Base-by-base conservation (phyloP, 2,888 invertebrate species). In the Cepaea hortensis region DNA sequence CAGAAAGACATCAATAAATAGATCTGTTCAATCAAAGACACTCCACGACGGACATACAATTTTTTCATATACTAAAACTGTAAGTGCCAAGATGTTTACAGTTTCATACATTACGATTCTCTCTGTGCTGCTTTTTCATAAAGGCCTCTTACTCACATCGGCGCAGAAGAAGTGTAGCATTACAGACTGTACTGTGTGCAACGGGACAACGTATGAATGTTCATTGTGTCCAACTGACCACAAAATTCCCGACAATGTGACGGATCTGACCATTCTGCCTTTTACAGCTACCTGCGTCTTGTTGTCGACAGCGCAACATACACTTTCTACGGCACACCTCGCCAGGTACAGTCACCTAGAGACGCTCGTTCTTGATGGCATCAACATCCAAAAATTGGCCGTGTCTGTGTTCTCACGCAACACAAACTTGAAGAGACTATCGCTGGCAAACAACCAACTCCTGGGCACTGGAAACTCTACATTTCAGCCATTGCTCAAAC, bases 381-480 rank as follows among this genome's bases (percentile, higher is more conserved):
- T 62, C 62, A 62, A 35, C 20, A 15, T 83, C 35, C 23, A 9
- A n/a, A 23, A 5, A 20, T 75, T 83, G 11, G 4, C 23, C 1
- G 9, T 0, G 3, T 13, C 50, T n/a, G 23, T 46, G 18, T 83
- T 83, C 50, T 3, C 3, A 13, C 46, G 48, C n/a, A 70, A 46
- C 50, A 18, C 50, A 20, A 85, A 79, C 9, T 50, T 85, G n/a
- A 85, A 72, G n/a, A n/a, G 61, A 68, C 13, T 85, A 18, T 79
- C 85, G 3, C 5, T 85, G 70, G 85, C 85, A 3, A 35, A 80
- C 35, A 80, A 80, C 46, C 15, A 5, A 11, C 65, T 83, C 50
- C 50, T n/a, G 20, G 65, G 68, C 3, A 18, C 55, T 0, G 46
- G 2, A 18, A 18, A 11, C 20, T 15, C 15, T 5, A 18, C 2